Conservation (phyloP, 2,888 invertebrate species). For the Ligdia adustata region DNA sequence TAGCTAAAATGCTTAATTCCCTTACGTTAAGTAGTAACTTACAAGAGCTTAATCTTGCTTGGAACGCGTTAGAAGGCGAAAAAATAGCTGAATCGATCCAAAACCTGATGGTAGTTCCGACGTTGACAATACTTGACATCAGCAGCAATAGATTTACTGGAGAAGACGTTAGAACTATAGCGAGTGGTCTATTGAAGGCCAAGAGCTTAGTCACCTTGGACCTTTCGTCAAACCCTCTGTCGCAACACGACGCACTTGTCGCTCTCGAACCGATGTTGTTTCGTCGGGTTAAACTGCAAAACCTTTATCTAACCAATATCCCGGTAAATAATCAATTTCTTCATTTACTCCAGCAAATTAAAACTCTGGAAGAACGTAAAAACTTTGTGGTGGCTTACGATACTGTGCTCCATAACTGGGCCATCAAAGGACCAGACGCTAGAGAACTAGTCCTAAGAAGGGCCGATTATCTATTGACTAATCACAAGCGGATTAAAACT, state of each 20-base stretch:
- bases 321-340: constrained; percentile 46
- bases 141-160: constrained; percentile 49
- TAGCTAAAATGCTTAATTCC: constrained; percentile 41
- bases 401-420: constrained; percentile 43
- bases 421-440: constrained; percentile 41
- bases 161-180: constrained; percentile 40
- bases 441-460: constrained; percentile 46
- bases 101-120: constrained; percentile 39
- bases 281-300: constrained; percentile 45
- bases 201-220: constrained; percentile 46
- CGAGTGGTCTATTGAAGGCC: constrained; percentile 38
- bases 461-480: constrained; percentile 44
- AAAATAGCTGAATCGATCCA: constrained; percentile 43
- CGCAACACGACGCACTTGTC: constrained; percentile 40
- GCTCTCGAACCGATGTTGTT: constrained; percentile 44
- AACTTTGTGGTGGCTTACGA: constrained; percentile 45
- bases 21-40: constrained; percentile 40
- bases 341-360: constrained; percentile 39
- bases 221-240: constrained; percentile 54
- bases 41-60: constrained; percentile 49
- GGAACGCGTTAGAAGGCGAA: constrained; percentile 46
- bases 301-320: constrained; percentile 46
- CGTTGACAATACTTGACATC: constrained; percentile 43
- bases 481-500: not conserved
- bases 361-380: constrained; percentile 42